Evolutionary conservation across 2,888 invertebrate genomes (phyloP).

Genomic region (Campaea margaritaria): DNA sequence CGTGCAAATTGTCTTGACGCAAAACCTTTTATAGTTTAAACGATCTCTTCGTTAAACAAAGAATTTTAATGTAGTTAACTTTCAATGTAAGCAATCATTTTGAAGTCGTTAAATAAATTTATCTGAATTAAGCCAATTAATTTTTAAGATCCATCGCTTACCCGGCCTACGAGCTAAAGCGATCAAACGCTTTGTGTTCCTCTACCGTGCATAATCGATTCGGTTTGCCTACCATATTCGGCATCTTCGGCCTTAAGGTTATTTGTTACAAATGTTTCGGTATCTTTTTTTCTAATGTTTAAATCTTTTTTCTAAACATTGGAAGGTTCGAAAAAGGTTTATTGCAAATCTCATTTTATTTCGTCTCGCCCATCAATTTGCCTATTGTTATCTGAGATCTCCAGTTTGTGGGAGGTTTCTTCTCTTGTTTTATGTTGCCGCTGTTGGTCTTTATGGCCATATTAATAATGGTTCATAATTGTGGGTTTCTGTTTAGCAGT

Average conservation of each 20-base stretch:
- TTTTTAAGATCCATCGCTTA: slow-evolving; percentile 1
- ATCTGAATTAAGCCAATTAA: not conserved
- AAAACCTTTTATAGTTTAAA: too few species aligned
- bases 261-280: slow-evolving; percentile 24
- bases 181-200: slow-evolving; percentile 5
- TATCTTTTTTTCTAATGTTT: slow-evolving; percentile 13
- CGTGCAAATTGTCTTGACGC: too few species aligned
- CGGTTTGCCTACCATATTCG: slow-evolving; percentile 29
- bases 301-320: slow-evolving; percentile 4
- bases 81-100: too few species aligned
- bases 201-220: slow-evolving; percentile 26
- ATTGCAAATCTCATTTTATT: slow-evolving; percentile 2
- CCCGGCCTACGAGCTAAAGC: not conserved
- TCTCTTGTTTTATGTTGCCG: not conserved
- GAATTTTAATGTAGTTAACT: too few species aligned
- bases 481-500: not conserved
- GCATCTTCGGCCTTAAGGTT: slow-evolving; percentile 9
- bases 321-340: not conserved
- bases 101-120: too few species aligned
- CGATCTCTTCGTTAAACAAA: too few species aligned
- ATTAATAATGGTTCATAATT: not conserved
- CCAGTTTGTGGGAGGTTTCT: slow-evolving; percentile 11
- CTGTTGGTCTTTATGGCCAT: not conserved
- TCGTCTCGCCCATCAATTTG: slow-evolving; percentile 3
- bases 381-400: slow-evolving; percentile 5